Base-by-base conservation (phyloP, 2,888 invertebrate genomes). In the Ctena decussata region DNA sequence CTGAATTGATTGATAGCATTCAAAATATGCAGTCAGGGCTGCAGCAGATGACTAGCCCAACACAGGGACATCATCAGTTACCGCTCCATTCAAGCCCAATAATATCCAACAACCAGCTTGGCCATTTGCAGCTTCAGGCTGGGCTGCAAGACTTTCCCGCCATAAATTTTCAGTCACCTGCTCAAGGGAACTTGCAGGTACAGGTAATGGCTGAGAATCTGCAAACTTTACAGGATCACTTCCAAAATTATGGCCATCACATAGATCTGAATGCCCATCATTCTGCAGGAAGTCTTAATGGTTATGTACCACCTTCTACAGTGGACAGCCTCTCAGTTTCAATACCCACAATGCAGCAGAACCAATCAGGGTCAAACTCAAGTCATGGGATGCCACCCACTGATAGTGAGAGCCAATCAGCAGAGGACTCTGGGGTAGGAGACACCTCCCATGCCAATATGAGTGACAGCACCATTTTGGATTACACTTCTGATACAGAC, bases 31-130 rank as follows among this genome's bases (percentile, higher is more conserved):
- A 77, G 18, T 44, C 74, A 1, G 65, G 73, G 1, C 35, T 82
- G 32, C 78, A 76, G 32, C 78, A 76, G 39, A 71, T 86, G 24
- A 81, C 86, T 0, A 35, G 65, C 30, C 65, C 65, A 35, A 24
- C 24, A 3, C 35, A 32, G 18, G 69, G 77, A 6, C 30, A 77
- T 18, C 78, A 60, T 37, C 86, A 80, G 49, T 74, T 87, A 12
- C 87, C 87, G 0, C 37, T 84, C 11, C 87, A 87, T 32, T 85
- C 88, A 21, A 84, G 82, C 69, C 88, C 85, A 1, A 71, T 85
- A 41, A 60, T 72, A 27, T 21, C 44, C 3, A 72, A 77, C 41
- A 57, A 71, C 32, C 77, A 78, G 3, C 8, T 73, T 0, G 75
- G 35, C 65, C 65, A 81, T 8, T 82, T 77, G 27, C 85, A 84